Conservation (phyloP, 2,113 vertebrate species). For the Grallaria varia region DNA sequence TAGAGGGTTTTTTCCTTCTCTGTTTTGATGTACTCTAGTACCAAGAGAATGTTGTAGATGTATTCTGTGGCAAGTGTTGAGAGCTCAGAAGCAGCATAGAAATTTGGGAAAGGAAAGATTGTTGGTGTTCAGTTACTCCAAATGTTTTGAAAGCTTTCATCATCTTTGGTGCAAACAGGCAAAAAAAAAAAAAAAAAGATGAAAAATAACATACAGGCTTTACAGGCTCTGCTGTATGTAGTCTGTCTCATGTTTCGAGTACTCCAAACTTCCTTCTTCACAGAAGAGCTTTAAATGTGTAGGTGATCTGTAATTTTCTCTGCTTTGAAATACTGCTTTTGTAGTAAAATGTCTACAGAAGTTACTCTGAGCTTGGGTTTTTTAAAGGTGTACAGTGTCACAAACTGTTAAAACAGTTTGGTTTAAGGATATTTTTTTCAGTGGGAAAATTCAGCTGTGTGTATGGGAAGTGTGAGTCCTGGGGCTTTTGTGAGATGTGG, state of each 20-base stretch:
- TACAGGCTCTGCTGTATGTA: not conserved
- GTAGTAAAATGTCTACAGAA: not conserved
- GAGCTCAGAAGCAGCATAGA: not conserved
- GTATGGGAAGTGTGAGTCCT: not conserved
- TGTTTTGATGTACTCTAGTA: not conserved
- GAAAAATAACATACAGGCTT: not conserved
- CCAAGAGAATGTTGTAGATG: not conserved
- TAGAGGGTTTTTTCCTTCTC: not conserved
- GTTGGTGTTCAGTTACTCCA: conserved; percentile 39
- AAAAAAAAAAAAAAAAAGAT: not conserved
- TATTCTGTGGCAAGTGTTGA: not conserved
- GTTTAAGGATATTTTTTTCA: not conserved
- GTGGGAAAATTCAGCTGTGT: not conserved
- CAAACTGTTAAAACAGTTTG: not conserved
- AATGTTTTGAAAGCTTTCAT: conserved; percentile 60
- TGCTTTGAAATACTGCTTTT: not conserved
- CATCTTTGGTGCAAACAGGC: not conserved
- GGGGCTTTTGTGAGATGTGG: not conserved
- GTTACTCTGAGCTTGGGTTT: not conserved
- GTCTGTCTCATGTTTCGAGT: not conserved
- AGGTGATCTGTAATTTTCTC: not conserved
- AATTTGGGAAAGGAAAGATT: conserved; percentile 31
- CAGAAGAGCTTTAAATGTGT: not conserved
- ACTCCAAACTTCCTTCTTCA: not conserved
- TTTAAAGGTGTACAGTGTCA: not conserved